Evolutionary conservation across 2,888 invertebrate genomes (phyloP), one percentile per base, ranked within the genome.

Genomic region (Diarsia rubi): DNA sequence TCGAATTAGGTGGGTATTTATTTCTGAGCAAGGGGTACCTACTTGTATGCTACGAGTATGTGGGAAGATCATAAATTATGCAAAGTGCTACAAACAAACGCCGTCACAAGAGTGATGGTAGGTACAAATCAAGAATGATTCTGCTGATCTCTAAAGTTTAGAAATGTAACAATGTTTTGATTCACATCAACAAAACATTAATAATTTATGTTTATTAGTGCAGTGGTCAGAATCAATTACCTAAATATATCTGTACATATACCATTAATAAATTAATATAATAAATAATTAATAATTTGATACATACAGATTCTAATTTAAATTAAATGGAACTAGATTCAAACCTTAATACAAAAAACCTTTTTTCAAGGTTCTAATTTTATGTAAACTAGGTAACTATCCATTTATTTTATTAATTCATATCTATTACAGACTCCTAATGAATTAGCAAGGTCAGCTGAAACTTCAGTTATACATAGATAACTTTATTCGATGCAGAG

Each of bases 51-150:
- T 27, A n/a, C n/a, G n/a, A n/a, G n/a, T 8, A 57, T 31, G 27
- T 59, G 27, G 27, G 4, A 59, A 59, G 9, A 31, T 3, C 9
- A 19, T 19, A n/a, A n/a, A 31, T 19, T 19, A 57, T 27, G 27
- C 27, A 27, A 57, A 57, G 19, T 19, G 24, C 37, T 42, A 49
- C n/a, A 16, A 16, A 14, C 42, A n/a, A 72, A 47, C 4, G 16
- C 16, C 21, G 16, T 21, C 5, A 19, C 11, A 27, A n/a, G 16
- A 27, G 19, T 6, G 49, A 19, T 6, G 45, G 19, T 37, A 63
- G 45, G 19, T 37, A 63, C 19, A 63, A 69, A 69, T 69, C 60
- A 63, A 3, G 49, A 49, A 21, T 77, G 21, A 24, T 45, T 45
- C 9, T 27, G 6, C 0, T 37, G 42, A 44, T 11, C 27, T 44